Evolutionary conservation across 2,888 invertebrate species (phyloP), one percentile per base, ranked within the genome.

Genomic region (Noctua pronuba): DNA sequence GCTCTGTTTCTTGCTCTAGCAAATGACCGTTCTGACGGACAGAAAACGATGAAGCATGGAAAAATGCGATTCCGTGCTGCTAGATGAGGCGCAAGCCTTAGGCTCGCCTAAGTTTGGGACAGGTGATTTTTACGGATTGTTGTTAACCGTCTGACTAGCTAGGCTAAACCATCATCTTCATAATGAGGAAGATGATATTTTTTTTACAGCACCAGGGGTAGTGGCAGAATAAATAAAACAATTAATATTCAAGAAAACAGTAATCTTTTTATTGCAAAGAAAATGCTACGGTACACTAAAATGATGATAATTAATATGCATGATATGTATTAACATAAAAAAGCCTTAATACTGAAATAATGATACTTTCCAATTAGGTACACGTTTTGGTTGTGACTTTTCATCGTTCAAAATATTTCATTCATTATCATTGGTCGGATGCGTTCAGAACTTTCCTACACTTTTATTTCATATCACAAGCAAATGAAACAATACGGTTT

Each of bases 331-430:
- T 67, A 69, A 60, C 28, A 58, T 67, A 71, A 75, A 35, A 72
- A 66, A 62, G 35, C 60, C 68, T 66, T 86, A 86, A 83, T 83
- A 83, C 83, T 86, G 83, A 73, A 83, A 55, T 69, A 86, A 73
- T 73, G 24, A 66, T 62, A 77, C 35, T 73, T 49, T 49, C 13
- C 68, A 72, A 75, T 74, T 49, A 49, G 21, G 8, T 49, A 74
- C n/a, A 72, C 64, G 60, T 41, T 72, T 7, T 69, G 28, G 28
- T 69, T 73, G 60, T 69, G 69, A 72, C 38, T 65, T 60, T 66
- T 24, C 68, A 65, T 41, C 38, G 35, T 31, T 49, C 35, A 74
- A 58, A 28, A n/a, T 18, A 62, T 73, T 70, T 24, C 0, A 28
- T 66, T 46, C 11, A 24, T 3, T 46, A 38, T 6, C 2, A 46